Evolutionary conservation across 1,140 invertebrate genomes (phyloP), one percentile per base, ranked within the genome.

Genomic region (Polyergus mexicanus): DNA sequence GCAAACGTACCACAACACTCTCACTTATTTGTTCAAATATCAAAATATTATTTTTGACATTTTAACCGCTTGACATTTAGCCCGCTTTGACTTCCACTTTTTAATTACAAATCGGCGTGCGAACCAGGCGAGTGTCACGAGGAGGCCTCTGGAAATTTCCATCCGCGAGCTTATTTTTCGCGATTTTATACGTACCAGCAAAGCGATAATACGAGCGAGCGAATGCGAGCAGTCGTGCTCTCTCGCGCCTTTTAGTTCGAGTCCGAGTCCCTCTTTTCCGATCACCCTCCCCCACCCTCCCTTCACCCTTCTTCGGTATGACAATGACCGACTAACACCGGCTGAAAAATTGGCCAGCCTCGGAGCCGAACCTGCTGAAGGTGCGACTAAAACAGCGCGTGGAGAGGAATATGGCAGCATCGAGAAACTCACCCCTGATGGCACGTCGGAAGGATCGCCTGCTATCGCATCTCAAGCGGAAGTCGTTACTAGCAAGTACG

Each of bases 321-420:
- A 85, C 66, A 80, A 90, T 89, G 75, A 90, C 81, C 88, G 84
- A 90, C 93, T 94, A 95, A 94, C 94, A 94, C 93, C 91, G 93
- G 90, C 94, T 94, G 92, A 91, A 94, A 89, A 91, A 93, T 95
- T 94, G 93, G 93, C 94, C 97, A 99, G 99, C 98, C 93, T 99
- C 98, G 95, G 98, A 99, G 97, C 98, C 98, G 89, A 99, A 99
- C 96, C 97, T 99, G 95, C 96, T 99, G 95, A 99, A 99, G 96
- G 98, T 99, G 95, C 97, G 98, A 93, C 96, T 99, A 93, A 99
- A 99, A 96, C 98, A 99, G 96, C 98, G 98, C 94, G 98, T 99
- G 95, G 98, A 99, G 95, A 96, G 98, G 89, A 97, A 98, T 93
- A 93, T 94, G 92, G 94, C 94, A 58, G 94, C 94, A 38, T 96